phyloP scores from a whole-genome alignment of 1,140 invertebrate genomes.

The Diachasmimorpha longicaudata region DNA sequence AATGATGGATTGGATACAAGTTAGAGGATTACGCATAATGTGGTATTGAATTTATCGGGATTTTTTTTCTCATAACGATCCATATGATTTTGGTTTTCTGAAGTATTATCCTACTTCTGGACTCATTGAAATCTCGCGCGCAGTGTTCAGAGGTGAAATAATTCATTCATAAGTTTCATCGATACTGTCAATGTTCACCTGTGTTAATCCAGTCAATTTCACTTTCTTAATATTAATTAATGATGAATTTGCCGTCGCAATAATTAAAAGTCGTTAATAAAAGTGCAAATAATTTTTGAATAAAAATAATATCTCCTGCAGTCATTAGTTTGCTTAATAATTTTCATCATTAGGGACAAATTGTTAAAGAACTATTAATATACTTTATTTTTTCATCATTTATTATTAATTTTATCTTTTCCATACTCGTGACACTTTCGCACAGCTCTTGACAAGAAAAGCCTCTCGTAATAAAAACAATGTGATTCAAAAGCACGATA shows the following conservation, averaged over 20 bases:
- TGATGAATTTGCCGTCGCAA: neutral
- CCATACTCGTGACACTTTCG: conserved; percentile 15
- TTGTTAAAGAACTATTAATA: conserved; percentile 11
- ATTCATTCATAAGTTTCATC: conserved; percentile 34
- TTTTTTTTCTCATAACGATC: conserved; percentile 28
- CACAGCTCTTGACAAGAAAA: conserved; percentile 28
- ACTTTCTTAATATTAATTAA: neutral
- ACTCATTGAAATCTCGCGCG: conserved; percentile 33
- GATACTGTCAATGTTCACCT: neutral
- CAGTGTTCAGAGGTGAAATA: conserved; percentile 32
- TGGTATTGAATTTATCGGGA: conserved; percentile 19
- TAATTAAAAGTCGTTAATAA: conserved; percentile 9
- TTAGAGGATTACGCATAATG: conserved; percentile 40
- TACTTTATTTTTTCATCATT: neutral
- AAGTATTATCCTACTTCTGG: conserved; percentile 25
- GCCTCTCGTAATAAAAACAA: conserved; percentile 34
- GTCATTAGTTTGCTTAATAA: neutral
- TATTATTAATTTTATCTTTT: neutral
- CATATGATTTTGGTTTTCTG: neutral
- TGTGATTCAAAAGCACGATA: conserved; percentile 29
- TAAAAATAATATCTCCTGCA: conserved; percentile 29
- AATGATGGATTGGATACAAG: conserved; percentile 38
- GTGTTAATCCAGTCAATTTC: neutral
- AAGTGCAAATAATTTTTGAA: conserved; percentile 22
- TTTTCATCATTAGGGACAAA: conserved; percentile 10